Evolutionary conservation across 1,140 invertebrate species (phyloP), one percentile per base, ranked within the genome.

Genomic region (Heterodera carotae): DNA sequence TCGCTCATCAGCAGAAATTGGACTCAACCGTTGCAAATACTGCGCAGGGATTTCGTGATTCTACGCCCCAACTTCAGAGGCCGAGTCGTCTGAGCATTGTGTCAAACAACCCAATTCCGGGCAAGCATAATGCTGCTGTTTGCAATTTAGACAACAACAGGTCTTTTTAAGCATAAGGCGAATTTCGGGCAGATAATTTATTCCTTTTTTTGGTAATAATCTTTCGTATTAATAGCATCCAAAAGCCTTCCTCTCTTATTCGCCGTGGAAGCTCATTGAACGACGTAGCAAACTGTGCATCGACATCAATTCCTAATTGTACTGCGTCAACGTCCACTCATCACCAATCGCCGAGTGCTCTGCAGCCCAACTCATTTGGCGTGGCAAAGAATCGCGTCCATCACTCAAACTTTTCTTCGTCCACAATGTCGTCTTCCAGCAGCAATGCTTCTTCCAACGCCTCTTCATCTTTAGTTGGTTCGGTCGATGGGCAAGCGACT

Each of bases 181-280:
- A n/a, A n/a, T n/a, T n/a, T n/a, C n/a, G n/a, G n/a, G n/a, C n/a
- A n/a, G n/a, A 2, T 0, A 43, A 43, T 43, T 43, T 4, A 12
- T 43, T 43, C 15, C 15, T 7, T 43, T 43, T 43, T 1, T 43
- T 12, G 15, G 7, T 7, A 43, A 43, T 0, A 10, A 7, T 39
- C 36, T 7, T 39, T 39, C 36, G 36, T 39, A 7, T 39, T 39
- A 10, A 39, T 43, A 10, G 7, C 3, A 43, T 7, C 7, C 48
- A 15, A 56, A 56, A 56, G 48, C 48, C 48, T 0, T 15, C 48
- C 48, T 56, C 48, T 22, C 48, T 56, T 22, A 56, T 74, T 15
- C 43, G 71, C 31, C 71, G 71, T 43, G 71, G 56, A 18, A 74
- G 71, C 64, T 74, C 71, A n/a, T 60, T 74, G 27, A 64, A 60